Percentiles rank a stretch among this genome's conserved stretches.
Conservation (phyloP, 2,113 vertebrate species). For the Stigmatopora argus region DNA sequence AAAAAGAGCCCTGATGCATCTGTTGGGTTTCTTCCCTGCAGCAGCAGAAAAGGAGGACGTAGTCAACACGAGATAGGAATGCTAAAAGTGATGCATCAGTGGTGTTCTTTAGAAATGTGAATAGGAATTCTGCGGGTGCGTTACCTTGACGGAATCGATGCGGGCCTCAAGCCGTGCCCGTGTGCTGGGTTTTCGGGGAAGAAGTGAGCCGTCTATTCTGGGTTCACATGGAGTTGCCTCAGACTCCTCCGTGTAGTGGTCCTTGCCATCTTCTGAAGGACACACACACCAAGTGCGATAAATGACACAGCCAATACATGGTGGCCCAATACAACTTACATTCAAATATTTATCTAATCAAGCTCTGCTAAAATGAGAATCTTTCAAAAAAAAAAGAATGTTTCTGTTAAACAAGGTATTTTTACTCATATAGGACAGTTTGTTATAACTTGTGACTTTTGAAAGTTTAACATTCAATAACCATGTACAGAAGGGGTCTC, state of each 20-base stretch:
- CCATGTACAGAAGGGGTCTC: too few species aligned
- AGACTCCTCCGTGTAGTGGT: constrained; percentile 79
- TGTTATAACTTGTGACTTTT: too few species aligned
- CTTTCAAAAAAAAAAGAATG: too few species aligned
- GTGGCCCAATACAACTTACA: too few species aligned
- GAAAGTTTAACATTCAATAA: too few species aligned
- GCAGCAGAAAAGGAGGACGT: not conserved
- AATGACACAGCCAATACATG: not conserved
- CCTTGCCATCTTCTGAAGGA: constrained; percentile 73
- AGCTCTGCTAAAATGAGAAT: too few species aligned
- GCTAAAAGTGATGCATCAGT: not conserved
- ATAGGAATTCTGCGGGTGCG: not conserved
- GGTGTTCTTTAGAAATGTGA: not conserved
- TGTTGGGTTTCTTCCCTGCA: constrained; percentile 69
- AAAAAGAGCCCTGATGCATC: constrained; percentile 83
- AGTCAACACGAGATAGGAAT: not conserved
- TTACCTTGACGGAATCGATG: constrained; percentile 79
- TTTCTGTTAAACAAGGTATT: too few species aligned
- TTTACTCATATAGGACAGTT: too few species aligned
- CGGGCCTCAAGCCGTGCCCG: constrained; percentile 77
- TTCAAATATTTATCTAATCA: too few species aligned
- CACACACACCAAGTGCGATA: not conserved
- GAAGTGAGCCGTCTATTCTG: constrained; percentile 79
- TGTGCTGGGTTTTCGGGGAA: constrained; percentile 76
- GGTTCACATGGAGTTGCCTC: constrained; percentile 80